Evolutionary conservation across 1,140 invertebrate genomes (phyloP), one percentile per base, ranked within the genome.

Genomic region (Drosophila punjabiensis): DNA sequence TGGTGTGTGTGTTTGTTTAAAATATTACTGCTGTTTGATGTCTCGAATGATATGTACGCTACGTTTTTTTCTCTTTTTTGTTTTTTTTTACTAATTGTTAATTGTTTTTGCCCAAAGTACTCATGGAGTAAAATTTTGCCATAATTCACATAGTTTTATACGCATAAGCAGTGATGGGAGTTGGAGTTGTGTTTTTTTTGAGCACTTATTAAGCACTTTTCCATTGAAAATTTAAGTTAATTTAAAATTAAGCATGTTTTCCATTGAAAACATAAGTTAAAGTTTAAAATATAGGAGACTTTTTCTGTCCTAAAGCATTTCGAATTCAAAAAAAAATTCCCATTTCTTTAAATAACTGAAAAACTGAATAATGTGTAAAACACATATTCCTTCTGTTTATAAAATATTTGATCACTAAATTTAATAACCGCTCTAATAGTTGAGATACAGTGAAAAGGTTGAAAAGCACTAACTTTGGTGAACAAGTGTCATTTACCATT

Each of bases 51-150:
- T 76, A 76, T 76, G 73, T 76, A 62, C 52, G 70, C 73, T 76
- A 76, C 47, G 64, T 9, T 62, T 74, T 37, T 24, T 9, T 55
- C 32, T 20, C 4, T n/a, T n/a, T n/a, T n/a, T n/a, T n/a, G n/a
- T n/a, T 20, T 35, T 56, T 56, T 24, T 24, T 20, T 2, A 52
- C 55, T 73, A 74, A 52, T 71, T 71, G 39, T 37, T 58, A 39
- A 58, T 58, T 37, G 45, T 20, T 73, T 52, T 37, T 73, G 41
- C 35, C 66, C 28, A 6, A 55, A 64, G 13, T 74, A 74, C 73
- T 75, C 73, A 74, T 74, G 61, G 53, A 62, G 67, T 83, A 82
- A 69, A 74, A 74, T 74, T 73, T 74, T 74, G 68, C 37, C 67
- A 74, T 63, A 63, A 66, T 63, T 66, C 37, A 39, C 20, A 56